These are phyloP conservation scores for Labroides dimidiatus DNA, from an alignment of 2,797 vertebrate species.

Conservation along the genomic window DNA sequence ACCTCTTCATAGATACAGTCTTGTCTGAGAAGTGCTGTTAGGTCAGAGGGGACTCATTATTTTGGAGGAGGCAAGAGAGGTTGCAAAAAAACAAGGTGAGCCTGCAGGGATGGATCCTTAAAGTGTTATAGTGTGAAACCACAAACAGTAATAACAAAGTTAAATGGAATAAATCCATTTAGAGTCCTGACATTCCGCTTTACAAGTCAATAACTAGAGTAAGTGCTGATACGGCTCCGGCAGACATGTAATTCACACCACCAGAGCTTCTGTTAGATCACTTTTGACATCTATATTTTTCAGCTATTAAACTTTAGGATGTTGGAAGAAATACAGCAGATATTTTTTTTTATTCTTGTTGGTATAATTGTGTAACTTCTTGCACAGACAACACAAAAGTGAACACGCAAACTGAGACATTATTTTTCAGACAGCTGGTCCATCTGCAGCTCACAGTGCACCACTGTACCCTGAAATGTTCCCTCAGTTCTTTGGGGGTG, in stretches of 20 bases:
- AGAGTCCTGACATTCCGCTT: constrained; percentile 8
- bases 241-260: constrained; percentile 4
- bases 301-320: neutral
- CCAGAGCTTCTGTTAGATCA: neutral
- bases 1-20: constrained; percentile 2
- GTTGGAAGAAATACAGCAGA: neutral
- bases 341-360: neutral
- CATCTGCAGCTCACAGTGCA: constrained; percentile 20
- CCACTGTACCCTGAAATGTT: constrained; percentile 16
- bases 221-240: constrained; percentile 4
- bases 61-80: constrained; percentile 40
- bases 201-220: neutral
- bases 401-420: neutral
- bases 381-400: neutral
- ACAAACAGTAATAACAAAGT: neutral
- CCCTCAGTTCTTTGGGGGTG: constrained; percentile 18
- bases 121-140: constrained; percentile 4
- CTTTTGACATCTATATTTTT: constrained; percentile 6
- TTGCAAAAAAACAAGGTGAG: constrained; percentile 61
- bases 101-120: constrained; percentile 55
- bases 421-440: neutral
- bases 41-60: constrained; percentile 73
- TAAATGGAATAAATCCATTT: constrained; percentile 19
- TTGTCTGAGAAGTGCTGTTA: constrained; percentile 2
- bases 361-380: neutral